Conservation (phyloP, 2,113 vertebrate species). For the Notothenia rossii region DNA sequence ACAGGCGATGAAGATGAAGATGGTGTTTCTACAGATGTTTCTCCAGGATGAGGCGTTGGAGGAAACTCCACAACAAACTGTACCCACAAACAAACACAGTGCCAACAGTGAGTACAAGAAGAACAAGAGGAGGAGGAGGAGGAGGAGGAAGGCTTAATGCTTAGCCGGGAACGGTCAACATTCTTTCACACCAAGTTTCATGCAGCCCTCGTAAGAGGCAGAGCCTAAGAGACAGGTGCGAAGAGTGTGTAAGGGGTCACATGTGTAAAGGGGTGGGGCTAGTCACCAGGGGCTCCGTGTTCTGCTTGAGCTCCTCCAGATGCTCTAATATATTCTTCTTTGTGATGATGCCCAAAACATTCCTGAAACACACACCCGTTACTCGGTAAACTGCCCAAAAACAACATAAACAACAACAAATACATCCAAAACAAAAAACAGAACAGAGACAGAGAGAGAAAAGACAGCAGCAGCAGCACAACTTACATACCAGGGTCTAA, state of each 20-base stretch:
- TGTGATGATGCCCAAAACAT: constrained; percentile 99
- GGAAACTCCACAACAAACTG: constrained; percentile 59
- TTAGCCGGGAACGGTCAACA: constrained; percentile 65
- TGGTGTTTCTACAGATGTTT: constrained; percentile 11
- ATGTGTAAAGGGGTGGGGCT: constrained; percentile 91
- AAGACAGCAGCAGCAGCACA: constrained; percentile 61
- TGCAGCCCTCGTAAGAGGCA: constrained; percentile 86
- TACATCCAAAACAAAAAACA: constrained; percentile 70
- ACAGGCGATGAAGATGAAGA: constrained; percentile 24
- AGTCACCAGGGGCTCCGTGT: constrained; percentile 97
- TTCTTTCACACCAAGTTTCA: constrained; percentile 89
- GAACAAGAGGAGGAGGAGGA: not conserved
- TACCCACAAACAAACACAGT: constrained; percentile 32
- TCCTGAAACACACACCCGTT: constrained; percentile 99
- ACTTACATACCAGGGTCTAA: constrained; percentile 58
- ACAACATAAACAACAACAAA: constrained; percentile 48
- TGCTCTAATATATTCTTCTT: constrained; percentile 99
- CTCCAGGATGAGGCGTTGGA: constrained; percentile 8
- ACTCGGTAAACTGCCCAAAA: constrained; percentile 82
- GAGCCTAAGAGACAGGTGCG: constrained; percentile 74
- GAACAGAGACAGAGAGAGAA: constrained; percentile 46
- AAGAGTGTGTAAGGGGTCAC: constrained; percentile 80
- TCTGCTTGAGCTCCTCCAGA: constrained; percentile 99
- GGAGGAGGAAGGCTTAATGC: constrained; percentile 5
- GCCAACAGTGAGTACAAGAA: constrained; percentile 18